phyloP scores from a whole-genome alignment of 2,113 vertebrate genomes.

The Oceanodroma tethys region DNA sequence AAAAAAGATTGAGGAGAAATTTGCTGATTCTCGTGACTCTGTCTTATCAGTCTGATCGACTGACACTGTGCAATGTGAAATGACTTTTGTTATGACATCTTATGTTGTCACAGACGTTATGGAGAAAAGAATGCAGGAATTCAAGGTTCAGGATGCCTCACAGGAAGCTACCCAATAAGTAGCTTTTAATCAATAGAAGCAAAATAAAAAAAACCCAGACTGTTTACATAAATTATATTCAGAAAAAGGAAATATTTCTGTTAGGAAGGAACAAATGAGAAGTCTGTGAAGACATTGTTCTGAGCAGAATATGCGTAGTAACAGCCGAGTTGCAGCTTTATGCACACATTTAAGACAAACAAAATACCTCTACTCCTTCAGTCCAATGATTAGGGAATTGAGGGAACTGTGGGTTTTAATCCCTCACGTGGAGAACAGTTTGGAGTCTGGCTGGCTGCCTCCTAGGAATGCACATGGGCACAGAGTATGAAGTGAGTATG shows the following conservation, averaged over 20 bases:
- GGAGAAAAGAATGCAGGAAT: background rate
- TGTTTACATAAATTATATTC: background rate
- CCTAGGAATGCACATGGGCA: background rate
- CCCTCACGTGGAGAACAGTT: background rate
- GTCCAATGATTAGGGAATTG: background rate
- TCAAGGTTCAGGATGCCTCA: background rate
- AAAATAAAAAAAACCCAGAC: background rate
- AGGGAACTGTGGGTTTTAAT: background rate
- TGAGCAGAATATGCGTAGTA: background rate
- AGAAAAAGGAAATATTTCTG: background rate
- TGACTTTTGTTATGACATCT: background rate
- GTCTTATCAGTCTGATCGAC: background rate
- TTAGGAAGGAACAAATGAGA: background rate
- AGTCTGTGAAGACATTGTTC: background rate
- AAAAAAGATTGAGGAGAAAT: background rate
- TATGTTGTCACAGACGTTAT: background rate
- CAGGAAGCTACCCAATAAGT: background rate
- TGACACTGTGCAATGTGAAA: background rate
- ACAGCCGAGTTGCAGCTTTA: background rate
- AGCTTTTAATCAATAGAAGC: background rate
- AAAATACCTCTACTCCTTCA: background rate
- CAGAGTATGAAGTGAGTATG: rapidly evolving
- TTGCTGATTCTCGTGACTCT: background rate
- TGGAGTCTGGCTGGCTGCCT: background rate
- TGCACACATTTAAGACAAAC: background rate